These are phyloP conservation scores for Mamestra brassicae DNA, from an alignment of 2,888 invertebrate species.

Conservation along the genomic window DNA sequence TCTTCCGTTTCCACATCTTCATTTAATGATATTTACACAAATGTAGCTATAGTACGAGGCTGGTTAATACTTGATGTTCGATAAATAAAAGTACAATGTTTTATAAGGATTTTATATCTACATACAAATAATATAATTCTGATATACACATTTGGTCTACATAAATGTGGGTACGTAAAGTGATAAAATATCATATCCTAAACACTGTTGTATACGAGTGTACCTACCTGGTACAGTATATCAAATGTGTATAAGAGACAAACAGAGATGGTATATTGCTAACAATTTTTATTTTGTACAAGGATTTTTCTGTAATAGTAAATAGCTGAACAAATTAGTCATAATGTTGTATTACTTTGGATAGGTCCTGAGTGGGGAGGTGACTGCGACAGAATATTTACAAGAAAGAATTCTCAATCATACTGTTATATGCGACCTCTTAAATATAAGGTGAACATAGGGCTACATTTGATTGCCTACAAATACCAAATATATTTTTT, in stretches of 20 bases:
- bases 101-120: conserved; percentile 64
- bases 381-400: conserved; percentile 64
- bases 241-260: conserved; percentile 56
- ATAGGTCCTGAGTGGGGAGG: conserved; percentile 62
- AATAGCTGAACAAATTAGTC: conserved; percentile 52
- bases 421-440: conserved; percentile 52
- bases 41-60: conserved; percentile 45
- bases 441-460: conserved; percentile 57
- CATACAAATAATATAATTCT: conserved; percentile 49
- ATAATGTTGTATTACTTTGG: conserved; percentile 60
- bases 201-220: conserved; percentile 50
- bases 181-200: conserved; percentile 48
- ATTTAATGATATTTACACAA: conserved; percentile 48
- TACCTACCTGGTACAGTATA: conserved; percentile 28
- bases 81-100: conserved; percentile 66
- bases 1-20: conserved; percentile 47
- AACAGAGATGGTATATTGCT: conserved; percentile 51
- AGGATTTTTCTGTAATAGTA: conserved; percentile 53
- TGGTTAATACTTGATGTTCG: conserved; percentile 50
- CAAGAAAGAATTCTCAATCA: conserved; percentile 59
- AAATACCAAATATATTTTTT: conserved; percentile 55
- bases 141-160: conserved; percentile 62
- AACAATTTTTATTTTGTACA: conserved; percentile 63
- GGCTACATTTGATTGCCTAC: conserved; percentile 40
- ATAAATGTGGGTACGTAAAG: conserved; percentile 19